phyloP scores from a whole-genome alignment of 2,113 vertebrate genomes.

The Chrysochloris asiatica region DNA sequence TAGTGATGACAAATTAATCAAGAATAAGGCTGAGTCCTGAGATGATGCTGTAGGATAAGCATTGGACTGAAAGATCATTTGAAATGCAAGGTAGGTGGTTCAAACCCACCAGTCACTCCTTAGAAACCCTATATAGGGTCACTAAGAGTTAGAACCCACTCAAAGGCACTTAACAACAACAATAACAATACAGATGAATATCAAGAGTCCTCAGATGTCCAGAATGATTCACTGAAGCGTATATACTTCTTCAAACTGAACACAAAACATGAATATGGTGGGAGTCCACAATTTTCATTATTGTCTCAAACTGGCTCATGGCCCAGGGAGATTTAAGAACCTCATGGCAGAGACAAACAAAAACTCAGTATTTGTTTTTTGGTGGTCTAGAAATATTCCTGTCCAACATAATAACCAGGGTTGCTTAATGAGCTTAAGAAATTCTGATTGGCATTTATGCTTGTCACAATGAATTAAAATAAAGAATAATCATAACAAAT shows the following conservation, averaged over 20 bases:
- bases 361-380: background rate
- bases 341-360: background rate
- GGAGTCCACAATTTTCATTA: background rate
- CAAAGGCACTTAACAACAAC: no score
- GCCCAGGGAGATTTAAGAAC: background rate
- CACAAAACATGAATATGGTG: background rate
- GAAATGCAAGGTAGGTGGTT: no score
- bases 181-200: no score
- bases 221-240: background rate
- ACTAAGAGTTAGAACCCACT: no score
- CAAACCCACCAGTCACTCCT: no score
- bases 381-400: background rate
- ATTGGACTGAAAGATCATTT: no score
- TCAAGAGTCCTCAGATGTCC: background rate
- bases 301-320: background rate
- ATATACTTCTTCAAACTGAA: background rate
- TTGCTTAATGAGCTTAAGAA: background rate
- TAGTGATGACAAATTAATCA: background rate
- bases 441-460: background rate
- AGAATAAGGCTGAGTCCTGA: background rate
- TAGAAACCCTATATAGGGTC: no score
- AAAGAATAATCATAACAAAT: background rate
- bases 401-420: background rate
- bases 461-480: background rate
- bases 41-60: no score